These are phyloP conservation scores for Laodelphax striatellus DNA, from an alignment of 1,140 invertebrate species.

Conservation along the genomic window DNA sequence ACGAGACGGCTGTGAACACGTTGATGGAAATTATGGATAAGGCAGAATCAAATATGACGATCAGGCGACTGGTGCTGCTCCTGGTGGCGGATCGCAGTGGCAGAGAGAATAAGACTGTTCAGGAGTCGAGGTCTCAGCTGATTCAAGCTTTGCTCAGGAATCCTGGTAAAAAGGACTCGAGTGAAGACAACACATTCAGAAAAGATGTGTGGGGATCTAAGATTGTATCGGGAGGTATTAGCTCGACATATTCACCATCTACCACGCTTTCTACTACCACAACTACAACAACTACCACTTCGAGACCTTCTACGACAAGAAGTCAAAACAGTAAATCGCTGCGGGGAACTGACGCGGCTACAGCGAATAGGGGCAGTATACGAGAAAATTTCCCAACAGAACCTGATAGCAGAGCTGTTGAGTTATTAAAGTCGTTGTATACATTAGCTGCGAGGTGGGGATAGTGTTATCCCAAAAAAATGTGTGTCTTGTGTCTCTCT, in stretches of 20 bases:
- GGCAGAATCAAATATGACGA: slow-evolving; percentile 60
- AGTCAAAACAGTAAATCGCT: slow-evolving; percentile 21
- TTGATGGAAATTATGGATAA: slow-evolving; percentile 68
- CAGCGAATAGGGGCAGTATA: not conserved
- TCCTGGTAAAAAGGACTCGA: slow-evolving; percentile 27
- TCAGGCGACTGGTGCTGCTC: slow-evolving; percentile 57
- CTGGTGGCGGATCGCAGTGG: slow-evolving; percentile 54
- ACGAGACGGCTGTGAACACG: slow-evolving; percentile 57
- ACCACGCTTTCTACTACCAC: slow-evolving; percentile 10
- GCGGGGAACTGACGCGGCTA: slow-evolving; percentile 13
- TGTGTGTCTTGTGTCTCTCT: no score
- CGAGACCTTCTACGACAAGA: slow-evolving; percentile 6
- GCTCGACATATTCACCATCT: not conserved
- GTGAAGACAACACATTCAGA: slow-evolving; percentile 21
- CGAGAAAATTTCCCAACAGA: slow-evolving; percentile 14
- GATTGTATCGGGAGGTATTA: not conserved
- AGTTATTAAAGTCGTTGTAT: slow-evolving; percentile 68
- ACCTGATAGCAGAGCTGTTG: slow-evolving; percentile 62
- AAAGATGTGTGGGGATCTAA: not conserved
- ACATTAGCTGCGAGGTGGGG: slow-evolving; percentile 68
- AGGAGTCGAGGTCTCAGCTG: slow-evolving; percentile 47
- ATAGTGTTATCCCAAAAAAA: slow-evolving; percentile 17
- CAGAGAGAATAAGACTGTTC: slow-evolving; percentile 40
- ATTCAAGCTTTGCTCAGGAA: slow-evolving; percentile 51
- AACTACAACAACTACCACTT: slow-evolving; percentile 24